Percentiles rank a stretch among this genome's conserved stretches.
Evolutionary conservation across 2,797 vertebrate genomes (phyloP).

Genomic region (Crotalus adamanteus): DNA sequence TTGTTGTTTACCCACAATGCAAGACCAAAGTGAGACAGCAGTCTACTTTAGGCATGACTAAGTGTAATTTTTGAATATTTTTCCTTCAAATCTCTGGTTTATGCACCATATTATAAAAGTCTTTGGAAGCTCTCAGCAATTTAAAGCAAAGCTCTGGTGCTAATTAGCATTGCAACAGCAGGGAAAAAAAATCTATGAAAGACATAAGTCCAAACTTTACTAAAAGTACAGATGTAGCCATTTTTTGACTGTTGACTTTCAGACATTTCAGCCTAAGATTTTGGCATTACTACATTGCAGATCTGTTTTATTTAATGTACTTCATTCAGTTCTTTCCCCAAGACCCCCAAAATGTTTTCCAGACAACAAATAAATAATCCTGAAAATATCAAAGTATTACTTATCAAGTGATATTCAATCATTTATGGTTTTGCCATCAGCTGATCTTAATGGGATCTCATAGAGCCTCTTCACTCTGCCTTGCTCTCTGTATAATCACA

Average conservation of each 20-base stretch:
- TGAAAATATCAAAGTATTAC: slow-evolving; percentile 48
- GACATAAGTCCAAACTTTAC: background rate
- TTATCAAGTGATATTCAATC: slow-evolving; percentile 30
- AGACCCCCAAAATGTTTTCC: background rate
- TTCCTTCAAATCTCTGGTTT: background rate
- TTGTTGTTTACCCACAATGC: background rate
- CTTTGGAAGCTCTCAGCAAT: background rate
- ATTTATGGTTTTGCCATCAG: slow-evolving; percentile 46
- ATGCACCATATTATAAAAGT: background rate
- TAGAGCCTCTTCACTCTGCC: slow-evolving; percentile 44
- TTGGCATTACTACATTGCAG: background rate
- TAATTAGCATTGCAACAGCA: background rate
- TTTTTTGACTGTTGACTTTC: background rate
- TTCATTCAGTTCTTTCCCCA: background rate
- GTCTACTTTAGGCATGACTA: background rate
- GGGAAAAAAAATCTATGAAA: background rate
- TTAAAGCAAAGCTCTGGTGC: background rate
- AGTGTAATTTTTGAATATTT: background rate
- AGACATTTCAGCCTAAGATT: background rate
- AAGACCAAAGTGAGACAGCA: background rate
- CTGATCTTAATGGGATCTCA: slow-evolving; percentile 51
- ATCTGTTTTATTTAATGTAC: background rate
- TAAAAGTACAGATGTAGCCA: background rate
- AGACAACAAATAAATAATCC: slow-evolving; percentile 42
- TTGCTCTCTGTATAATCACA: slow-evolving; percentile 34